Conservation (phyloP, 1,140 invertebrate species). For the Leptinotarsa texana region DNA sequence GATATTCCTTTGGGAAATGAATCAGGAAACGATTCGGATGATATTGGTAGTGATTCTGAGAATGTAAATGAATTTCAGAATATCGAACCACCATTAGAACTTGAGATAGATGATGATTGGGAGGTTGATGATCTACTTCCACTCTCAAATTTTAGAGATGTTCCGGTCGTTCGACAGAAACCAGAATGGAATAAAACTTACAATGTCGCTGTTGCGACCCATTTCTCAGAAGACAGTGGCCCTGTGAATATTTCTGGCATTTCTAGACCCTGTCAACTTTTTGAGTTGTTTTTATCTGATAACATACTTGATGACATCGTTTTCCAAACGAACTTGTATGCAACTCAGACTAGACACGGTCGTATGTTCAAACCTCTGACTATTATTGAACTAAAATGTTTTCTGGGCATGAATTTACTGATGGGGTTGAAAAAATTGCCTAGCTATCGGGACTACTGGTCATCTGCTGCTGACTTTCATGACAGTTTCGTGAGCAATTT, state of each 20-base stretch:
- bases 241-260: conserved; percentile 2
- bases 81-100: conserved; percentile 7
- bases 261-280: conserved; percentile 1
- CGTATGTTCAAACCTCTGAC: conserved; percentile 7
- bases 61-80: not conserved
- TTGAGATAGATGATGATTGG: conserved; percentile 13
- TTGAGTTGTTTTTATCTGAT: conserved; percentile 22
- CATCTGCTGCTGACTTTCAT: conserved; percentile 21
- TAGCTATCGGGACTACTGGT: conserved; percentile 34
- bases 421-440: conserved; percentile 34
- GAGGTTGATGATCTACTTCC: conserved; percentile 12
- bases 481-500: conserved; percentile 26
- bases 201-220: not conserved
- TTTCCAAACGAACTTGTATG: conserved; percentile 33
- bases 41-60: conserved; percentile 13
- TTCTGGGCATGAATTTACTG: conserved; percentile 31
- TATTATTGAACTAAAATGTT: conserved; percentile 31
- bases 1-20: conserved; percentile 13
- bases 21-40: conserved; percentile 16
- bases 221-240: conserved; percentile 10
- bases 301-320: conserved; percentile 19
- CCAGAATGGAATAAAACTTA: conserved; percentile 16
- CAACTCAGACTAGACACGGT: conserved; percentile 11
- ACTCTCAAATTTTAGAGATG: not conserved
- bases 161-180: not conserved